Percentiles rank a stretch among this genome's conserved stretches.
phyloP scores from a whole-genome alignment of 2,113 vertebrate species.

The Blennius ocellaris region DNA sequence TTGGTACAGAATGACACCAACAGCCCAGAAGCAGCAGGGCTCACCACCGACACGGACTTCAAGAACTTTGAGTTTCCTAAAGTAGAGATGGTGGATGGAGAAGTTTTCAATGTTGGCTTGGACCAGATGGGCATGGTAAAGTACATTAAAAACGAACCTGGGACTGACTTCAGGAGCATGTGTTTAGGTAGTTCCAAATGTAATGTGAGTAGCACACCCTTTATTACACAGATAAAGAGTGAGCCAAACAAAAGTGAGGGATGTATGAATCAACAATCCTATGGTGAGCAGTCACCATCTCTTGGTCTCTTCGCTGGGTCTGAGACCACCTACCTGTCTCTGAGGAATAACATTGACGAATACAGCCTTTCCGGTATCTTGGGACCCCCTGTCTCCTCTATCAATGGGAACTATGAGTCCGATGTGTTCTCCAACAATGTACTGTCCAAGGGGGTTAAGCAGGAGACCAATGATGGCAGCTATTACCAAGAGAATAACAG shows the following conservation, averaged over 20 bases:
- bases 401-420: conserved; percentile 92
- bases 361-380: conserved; percentile 98
- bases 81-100: conserved; percentile 90
- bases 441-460: conserved; percentile 93
- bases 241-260: conserved; percentile 91
- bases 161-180: conserved; percentile 89
- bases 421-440: conserved; percentile 89
- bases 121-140: conserved; percentile 91
- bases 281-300: conserved; percentile 87
- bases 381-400: conserved; percentile 93
- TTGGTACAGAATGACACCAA: conserved; percentile 87
- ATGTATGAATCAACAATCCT: conserved; percentile 90
- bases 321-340: conserved; percentile 95
- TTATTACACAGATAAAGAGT: conserved; percentile 92
- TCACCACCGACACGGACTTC: conserved; percentile 86
- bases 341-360: conserved; percentile 98
- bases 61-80: conserved; percentile 91
- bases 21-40: conserved; percentile 85
- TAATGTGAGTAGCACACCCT: conserved; percentile 83
- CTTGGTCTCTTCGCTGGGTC: conserved; percentile 91
- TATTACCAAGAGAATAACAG: conserved; percentile 93
- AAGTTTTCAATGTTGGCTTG: conserved; percentile 87
- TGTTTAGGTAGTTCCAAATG: conserved; percentile 90
- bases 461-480: conserved; percentile 92
- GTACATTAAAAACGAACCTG: conserved; percentile 96